Conservation (phyloP, 2,888 invertebrate genomes). For the Hybos culiciformis region DNA sequence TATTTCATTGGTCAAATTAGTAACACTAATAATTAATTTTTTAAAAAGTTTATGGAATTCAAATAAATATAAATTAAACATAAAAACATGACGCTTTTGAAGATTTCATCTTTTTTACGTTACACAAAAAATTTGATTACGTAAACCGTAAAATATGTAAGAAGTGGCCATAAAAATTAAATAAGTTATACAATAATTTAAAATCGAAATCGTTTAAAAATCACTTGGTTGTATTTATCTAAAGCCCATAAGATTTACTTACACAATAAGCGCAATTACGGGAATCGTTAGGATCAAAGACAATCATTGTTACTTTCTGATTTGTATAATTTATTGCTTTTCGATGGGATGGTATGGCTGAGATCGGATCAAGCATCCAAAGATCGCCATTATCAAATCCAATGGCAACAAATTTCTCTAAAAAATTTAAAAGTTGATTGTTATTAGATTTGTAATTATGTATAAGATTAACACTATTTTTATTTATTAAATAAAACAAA, state of each 20-base stretch:
- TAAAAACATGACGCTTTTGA: too few species aligned
- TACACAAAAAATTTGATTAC: too few species aligned
- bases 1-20: too few species aligned
- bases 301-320: constrained; percentile 38
- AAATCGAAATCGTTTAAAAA: background rate
- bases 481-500: background rate
- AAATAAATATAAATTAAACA: too few species aligned
- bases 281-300: constrained; percentile 39
- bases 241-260: constrained; percentile 19
- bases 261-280: constrained; percentile 44
- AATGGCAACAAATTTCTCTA: constrained; percentile 44
- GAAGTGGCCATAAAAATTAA: background rate
- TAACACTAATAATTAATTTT: too few species aligned
- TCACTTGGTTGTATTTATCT: background rate
- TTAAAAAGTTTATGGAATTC: too few species aligned
- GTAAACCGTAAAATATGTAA: too few species aligned
- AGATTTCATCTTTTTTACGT: too few species aligned
- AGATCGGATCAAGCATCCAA: constrained; percentile 45
- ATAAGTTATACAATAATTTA: background rate
- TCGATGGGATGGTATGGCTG: constrained; percentile 37
- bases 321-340: constrained; percentile 38
- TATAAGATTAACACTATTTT: background rate
- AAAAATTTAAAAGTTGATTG: background rate
- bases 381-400: constrained; percentile 45
- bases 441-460: background rate